Percentiles rank a stretch among this genome's conserved stretches.
These are phyloP conservation scores for Petrolisthes cinctipes DNA, from an alignment of 2,888 invertebrate species.

Conservation along the genomic window DNA sequence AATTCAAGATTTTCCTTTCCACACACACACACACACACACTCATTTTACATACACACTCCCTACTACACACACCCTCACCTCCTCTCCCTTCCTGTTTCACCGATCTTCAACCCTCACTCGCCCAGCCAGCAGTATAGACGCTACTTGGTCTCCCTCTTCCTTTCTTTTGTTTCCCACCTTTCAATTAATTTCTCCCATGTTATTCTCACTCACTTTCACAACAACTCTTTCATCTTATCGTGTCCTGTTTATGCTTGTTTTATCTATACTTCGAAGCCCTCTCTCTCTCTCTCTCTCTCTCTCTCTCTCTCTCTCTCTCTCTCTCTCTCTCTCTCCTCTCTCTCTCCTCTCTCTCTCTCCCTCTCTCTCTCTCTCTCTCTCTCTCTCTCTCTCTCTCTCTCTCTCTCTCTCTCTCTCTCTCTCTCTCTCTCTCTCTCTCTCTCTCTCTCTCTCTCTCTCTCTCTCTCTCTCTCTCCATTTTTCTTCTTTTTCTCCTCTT, in stretches of 20 bases:
- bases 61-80: neutral
- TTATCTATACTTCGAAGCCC: neutral
- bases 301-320: neutral
- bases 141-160: no score
- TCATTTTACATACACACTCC: neutral
- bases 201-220: no score
- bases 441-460: no score
- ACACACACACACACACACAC: no score
- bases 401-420: neutral
- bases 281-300: constrained; percentile 16
- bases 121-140: no score
- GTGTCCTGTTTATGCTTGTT: neutral
- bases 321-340: no score
- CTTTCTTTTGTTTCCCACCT: no score
- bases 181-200: no score
- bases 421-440: neutral
- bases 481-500: neutral
- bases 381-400: neutral
- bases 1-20: no score
- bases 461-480: neutral
- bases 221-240: neutral
- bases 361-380: neutral
- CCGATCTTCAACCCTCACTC: neutral
- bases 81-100: neutral
- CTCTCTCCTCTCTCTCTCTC: neutral